Conservation (phyloP, 53 echinoderm and acorn worm genomes). For the Luidia sarsii region DNA sequence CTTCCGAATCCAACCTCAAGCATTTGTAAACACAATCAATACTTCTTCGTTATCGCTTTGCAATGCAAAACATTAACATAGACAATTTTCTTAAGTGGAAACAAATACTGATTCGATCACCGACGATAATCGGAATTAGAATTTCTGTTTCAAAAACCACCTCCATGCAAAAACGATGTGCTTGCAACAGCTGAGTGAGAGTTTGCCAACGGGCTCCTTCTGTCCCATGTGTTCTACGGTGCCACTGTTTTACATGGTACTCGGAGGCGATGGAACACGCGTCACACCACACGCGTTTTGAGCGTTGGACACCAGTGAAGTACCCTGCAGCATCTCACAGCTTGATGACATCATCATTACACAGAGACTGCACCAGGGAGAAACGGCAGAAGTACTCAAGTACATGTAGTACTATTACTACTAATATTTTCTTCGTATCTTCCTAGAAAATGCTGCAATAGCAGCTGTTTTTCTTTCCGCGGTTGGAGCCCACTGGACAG, state of each 20-base stretch:
- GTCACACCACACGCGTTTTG: neutral
- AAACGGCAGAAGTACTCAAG: neutral
- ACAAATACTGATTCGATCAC: too few relatives aligned
- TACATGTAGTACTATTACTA: neutral
- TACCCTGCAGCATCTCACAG: neutral
- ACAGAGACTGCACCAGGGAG: too few relatives aligned
- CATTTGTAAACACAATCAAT: too few relatives aligned
- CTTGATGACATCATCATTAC: neutral
- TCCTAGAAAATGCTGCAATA: slow-evolving; percentile 18
- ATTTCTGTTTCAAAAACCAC: too few relatives aligned
- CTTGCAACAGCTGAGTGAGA: too few relatives aligned
- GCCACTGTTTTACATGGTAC: neutral
- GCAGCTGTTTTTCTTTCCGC: neutral
- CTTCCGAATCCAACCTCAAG: too few relatives aligned
- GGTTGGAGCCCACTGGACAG: neutral
- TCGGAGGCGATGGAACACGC: neutral
- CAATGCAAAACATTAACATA: too few relatives aligned
- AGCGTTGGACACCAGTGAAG: slow-evolving; percentile 4
- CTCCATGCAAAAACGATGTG: too few relatives aligned
- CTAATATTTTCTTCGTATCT: too few relatives aligned
- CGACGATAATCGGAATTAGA: too few relatives aligned
- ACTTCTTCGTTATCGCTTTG: too few relatives aligned
- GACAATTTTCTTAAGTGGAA: too few relatives aligned
- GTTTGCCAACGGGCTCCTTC: neutral
- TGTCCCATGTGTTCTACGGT: neutral